Evolutionary conservation across 2,888 invertebrate genomes (phyloP), one percentile per base, ranked within the genome.

Genomic region (Morpho achilles): DNA sequence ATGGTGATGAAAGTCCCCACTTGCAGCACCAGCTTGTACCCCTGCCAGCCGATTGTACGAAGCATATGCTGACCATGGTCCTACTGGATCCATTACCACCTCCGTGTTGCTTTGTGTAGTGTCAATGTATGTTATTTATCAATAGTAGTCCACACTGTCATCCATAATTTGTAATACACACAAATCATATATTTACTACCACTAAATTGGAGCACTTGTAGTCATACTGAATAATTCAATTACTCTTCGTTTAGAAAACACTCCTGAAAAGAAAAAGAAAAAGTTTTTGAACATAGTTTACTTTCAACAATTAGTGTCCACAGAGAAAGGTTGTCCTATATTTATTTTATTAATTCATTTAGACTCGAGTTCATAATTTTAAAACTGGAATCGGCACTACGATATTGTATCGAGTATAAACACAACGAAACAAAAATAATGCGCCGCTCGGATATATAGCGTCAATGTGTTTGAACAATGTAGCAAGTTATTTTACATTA

Each of bases 61-160:
- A 80, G 94, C 92, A 87, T 95, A 95, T 81, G 94, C 94, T 81
- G 94, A 94, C 96, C 96, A 96, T 91, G 96, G 96, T 91, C 95
- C 96, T 86, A 95, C 95, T 83, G 96, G 96, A 94, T 96, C 96
- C 96, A 96, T 96, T 91, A 91, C 91, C 91, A 89, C 82, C 88
- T 89, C 80, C 84, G 88, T 87, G 81, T 77, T 85, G 78, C 81
- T 75, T 72, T 75, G 66, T 75, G 74, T 76, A 74, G 72, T 80
- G 74, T 82, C 77, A 86, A 82, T 84, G 77, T 82, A 85, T 79
- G 75, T 80, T 85, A 78, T 82, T 75, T 86, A 80, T 89, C 85
- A 89, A 82, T 82, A 81, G 77, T 81, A 80, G 84, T 88, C 87
- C 88, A 87, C 89, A 87, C 85, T 88, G 81, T 89, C 84, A 89